Base-by-base conservation (phyloP, 2,888 invertebrate genomes). In the Urechis unicinctus region DNA sequence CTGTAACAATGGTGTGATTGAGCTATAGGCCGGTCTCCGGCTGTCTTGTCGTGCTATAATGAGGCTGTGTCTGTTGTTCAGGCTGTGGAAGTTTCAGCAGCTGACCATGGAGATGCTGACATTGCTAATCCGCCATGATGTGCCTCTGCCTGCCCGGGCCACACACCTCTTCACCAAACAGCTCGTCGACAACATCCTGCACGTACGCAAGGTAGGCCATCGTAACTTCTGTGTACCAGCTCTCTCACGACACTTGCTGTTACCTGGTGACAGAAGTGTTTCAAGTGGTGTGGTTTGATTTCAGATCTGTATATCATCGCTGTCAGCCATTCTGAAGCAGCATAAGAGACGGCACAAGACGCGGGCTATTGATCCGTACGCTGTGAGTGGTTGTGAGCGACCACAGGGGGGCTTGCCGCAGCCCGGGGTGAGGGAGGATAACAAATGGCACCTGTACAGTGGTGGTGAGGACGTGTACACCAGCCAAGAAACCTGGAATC, bases 31-130 rank as follows among this genome's bases (percentile, higher is more conserved):
- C n/a, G n/a, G n/a, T n/a, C n/a, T n/a, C n/a, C n/a, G n/a, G n/a
- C n/a, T n/a, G n/a, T n/a, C n/a, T n/a, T n/a, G n/a, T n/a, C n/a
- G n/a, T n/a, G n/a, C n/a, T n/a, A n/a, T n/a, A n/a, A n/a, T n/a
- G n/a, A n/a, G n/a, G n/a, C n/a, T n/a, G n/a, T n/a, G n/a, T n/a
- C n/a, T 45, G 6, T 24, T 21, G 9, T n/a, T n/a, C 24, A 86
- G 88, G 25, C 89, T 88, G 72, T 92, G 93, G 93, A 84, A 90
- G 49, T 88, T 89, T 61, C 82, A 86, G 51, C 83, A 86, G 62
- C 83, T 91, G 75, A 86, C 86, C 0, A 83, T 89, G 73, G 84
- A 84, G 60, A 84, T 91, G 79, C 78, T 92, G 6, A 82, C 83
- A 1, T 82, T 85, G 67, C 81, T 91, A 56, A 84, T 88, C 0